phyloP scores from a whole-genome alignment of 2,113 vertebrate genomes.

The Terrapene triunguis region DNA sequence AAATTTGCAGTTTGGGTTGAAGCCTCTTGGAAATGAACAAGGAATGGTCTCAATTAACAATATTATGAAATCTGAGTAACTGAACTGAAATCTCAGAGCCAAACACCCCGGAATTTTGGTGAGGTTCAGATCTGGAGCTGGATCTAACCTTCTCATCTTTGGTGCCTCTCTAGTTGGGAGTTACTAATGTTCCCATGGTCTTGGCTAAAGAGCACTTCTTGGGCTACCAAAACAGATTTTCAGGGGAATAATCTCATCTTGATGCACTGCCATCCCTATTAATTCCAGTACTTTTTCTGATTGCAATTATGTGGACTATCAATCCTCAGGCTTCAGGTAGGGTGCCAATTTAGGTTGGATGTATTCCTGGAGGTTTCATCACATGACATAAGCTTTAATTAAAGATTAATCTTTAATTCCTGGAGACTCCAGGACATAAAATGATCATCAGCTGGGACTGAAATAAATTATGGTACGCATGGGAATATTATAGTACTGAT shows the following conservation, averaged over 20 bases:
- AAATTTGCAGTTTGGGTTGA: background rate
- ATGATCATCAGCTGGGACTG: constrained; percentile 29
- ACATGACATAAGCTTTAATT: too few species aligned
- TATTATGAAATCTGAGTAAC: background rate
- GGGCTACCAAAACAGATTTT: background rate
- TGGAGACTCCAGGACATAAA: background rate
- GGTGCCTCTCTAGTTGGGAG: background rate
- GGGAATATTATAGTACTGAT: constrained; percentile 9
- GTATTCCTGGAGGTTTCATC: too few species aligned
- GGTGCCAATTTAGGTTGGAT: too few species aligned
- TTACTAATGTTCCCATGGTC: background rate
- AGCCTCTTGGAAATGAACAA: background rate
- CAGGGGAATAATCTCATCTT: background rate
- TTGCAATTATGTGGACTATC: constrained; percentile 34
- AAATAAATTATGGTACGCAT: background rate
- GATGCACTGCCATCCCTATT: background rate
- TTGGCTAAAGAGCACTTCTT: background rate
- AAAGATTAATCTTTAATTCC: too few species aligned
- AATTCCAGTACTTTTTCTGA: background rate
- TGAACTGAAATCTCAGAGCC: background rate
- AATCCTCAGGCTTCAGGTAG: constrained; percentile 12
- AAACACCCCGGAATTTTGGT: background rate
- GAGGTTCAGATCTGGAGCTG: background rate
- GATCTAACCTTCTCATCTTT: background rate
- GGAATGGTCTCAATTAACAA: background rate